Percentiles rank a stretch among this genome's conserved stretches.
These are phyloP conservation scores for Apis laboriosa DNA, from an alignment of 1,140 invertebrate species.

Conservation along the genomic window DNA sequence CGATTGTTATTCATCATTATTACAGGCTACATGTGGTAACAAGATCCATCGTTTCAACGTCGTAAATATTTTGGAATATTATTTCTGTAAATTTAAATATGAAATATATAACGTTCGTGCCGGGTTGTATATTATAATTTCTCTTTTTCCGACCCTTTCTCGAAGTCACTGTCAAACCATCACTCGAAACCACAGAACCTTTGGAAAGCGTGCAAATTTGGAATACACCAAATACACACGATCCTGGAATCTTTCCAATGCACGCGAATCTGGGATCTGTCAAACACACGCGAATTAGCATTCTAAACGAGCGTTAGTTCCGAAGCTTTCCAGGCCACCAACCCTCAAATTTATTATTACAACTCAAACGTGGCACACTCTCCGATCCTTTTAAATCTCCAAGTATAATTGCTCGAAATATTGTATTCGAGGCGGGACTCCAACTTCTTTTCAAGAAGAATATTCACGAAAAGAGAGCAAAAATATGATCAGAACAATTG, in stretches of 20 bases:
- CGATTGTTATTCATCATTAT: too few species aligned
- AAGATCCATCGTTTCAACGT: too few species aligned
- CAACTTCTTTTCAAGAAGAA: too few species aligned
- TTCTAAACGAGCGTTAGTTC: slow-evolving; percentile 22
- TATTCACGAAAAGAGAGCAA: too few species aligned
- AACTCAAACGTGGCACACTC: background rate
- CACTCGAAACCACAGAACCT: background rate
- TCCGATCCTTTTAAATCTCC: background rate
- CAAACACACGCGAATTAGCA: slow-evolving; percentile 12
- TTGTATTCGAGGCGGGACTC: too few species aligned
- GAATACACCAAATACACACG: slow-evolving; percentile 11
- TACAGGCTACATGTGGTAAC: too few species aligned
- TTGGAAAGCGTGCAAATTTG: background rate
- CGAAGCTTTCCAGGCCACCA: background rate
- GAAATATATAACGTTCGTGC: too few species aligned
- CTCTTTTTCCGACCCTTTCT: too few species aligned
- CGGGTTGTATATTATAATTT: too few species aligned
- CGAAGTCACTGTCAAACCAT: background rate
- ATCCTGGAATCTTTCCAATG: slow-evolving; percentile 7
- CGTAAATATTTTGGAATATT: too few species aligned
- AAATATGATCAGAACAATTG: too few species aligned
- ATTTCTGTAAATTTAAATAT: too few species aligned
- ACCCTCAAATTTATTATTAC: slow-evolving; percentile 20
- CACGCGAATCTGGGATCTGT: background rate
- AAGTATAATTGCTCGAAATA: background rate